These are phyloP conservation scores for Petroica traversi DNA, from an alignment of 2,113 vertebrate genomes.

Conservation along the genomic window DNA sequence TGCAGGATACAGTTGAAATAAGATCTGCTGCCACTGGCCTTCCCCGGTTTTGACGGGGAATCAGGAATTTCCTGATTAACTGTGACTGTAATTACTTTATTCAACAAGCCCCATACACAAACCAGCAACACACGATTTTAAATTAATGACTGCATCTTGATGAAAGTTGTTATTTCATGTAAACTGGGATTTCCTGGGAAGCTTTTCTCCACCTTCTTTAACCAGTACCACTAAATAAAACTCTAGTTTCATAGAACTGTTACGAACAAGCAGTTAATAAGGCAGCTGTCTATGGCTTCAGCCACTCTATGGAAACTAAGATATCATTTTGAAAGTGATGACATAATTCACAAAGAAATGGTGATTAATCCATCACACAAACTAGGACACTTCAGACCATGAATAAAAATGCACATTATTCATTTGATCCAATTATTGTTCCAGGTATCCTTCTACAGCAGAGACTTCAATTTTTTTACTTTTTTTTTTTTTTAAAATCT, in stretches of 20 bases:
- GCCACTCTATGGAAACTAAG: not conserved
- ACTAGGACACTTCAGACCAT: not conserved
- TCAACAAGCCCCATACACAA: not conserved
- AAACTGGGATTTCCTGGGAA: not conserved
- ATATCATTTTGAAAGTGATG: conserved; percentile 5
- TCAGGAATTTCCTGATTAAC: not conserved
- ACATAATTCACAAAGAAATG: not conserved
- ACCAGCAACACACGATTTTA: not conserved
- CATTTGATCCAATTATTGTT: not conserved
- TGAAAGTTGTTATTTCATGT: not conserved
- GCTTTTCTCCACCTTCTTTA: not conserved
- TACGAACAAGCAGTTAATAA: not conserved
- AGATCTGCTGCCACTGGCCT: not conserved
- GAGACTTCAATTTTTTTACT: not conserved
- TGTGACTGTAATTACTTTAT: not conserved
- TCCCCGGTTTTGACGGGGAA: not conserved
- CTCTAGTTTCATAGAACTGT: not conserved
- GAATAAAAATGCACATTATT: conserved; percentile 10
- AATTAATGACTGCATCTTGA: not conserved
- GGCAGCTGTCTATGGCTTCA: not conserved
- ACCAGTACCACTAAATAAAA: not conserved
- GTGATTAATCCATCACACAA: conserved; percentile 42
- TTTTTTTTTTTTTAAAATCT: not conserved
- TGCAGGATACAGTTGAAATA: not conserved
- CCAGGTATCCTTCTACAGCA: not conserved